Conservation (phyloP, 2,113 vertebrate genomes). For the Datnioides undecimradiatus region DNA sequence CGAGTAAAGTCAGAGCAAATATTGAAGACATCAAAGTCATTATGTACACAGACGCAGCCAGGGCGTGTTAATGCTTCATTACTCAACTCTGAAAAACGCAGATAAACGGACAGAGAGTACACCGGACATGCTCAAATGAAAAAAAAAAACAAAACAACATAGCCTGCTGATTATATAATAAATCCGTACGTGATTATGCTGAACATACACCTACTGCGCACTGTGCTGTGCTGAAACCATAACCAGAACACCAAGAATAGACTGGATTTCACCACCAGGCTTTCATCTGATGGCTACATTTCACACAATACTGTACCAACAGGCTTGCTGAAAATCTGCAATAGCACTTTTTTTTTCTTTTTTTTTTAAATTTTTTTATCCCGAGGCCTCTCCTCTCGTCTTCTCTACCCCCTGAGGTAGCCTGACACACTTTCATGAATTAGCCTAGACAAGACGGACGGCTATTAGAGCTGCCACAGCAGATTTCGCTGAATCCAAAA, state of each 20-base stretch:
- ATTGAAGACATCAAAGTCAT: constrained; percentile 1
- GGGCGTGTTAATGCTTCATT: constrained; percentile 1
- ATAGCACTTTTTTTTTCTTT: constrained; percentile 22
- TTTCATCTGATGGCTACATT: constrained; percentile 56
- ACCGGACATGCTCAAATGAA: constrained; percentile 5
- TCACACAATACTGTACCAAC: constrained; percentile 60
- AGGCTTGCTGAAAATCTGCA: constrained; percentile 46
- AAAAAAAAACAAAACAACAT: constrained; percentile 12
- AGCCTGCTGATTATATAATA: constrained; percentile 26
- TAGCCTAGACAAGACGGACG: constrained; percentile 68
- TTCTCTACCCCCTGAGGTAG: constrained; percentile 64
- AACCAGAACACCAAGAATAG: constrained; percentile 41
- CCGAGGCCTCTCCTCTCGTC: constrained; percentile 32
- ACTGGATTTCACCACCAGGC: constrained; percentile 30
- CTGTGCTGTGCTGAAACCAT: constrained; percentile 26
- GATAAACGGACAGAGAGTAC: constrained; percentile 21
- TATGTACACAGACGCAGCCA: constrained; percentile 18
- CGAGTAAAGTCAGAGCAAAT: constrained; percentile 15
- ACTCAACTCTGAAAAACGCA: constrained; percentile 13
- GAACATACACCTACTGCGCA: constrained; percentile 16
- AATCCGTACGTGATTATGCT: constrained; percentile 25
- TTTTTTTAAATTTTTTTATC: constrained; percentile 6
- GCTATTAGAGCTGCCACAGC: constrained; percentile 75
- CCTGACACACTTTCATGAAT: constrained; percentile 80
- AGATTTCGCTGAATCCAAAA: constrained; percentile 75